Evolutionary conservation across 2,888 invertebrate genomes (phyloP), one percentile per base, ranked within the genome.

Genomic region (Cerceris rybyensis): DNA sequence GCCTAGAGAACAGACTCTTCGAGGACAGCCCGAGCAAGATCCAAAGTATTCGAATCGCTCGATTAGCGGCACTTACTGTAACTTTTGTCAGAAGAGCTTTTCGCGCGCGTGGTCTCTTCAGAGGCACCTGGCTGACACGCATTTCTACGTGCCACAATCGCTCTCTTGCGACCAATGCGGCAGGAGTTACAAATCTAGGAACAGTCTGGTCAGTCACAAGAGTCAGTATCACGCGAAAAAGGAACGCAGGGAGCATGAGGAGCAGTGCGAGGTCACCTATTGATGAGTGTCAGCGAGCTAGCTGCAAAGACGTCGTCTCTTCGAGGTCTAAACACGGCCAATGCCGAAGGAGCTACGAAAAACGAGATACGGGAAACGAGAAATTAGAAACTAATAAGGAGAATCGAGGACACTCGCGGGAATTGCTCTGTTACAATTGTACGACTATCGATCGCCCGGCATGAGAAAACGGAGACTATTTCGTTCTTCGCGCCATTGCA

Each of bases 101-200:
- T 93, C 93, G 16, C 91, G 93, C 58, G 92, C 92, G 41, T 93
- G 93, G 93, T 93, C 93, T 55, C 89, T 93, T 9, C 93, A 93
- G 88, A 92, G 93, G 78, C 93, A 93, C 84, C 90, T 93, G 88
- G 91, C 93, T 58, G 93, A 93, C 86, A 93, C 93, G 57, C 93
- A 93, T 85, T 93, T 92, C 86, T 93, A 93, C 88, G 92, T 93
- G 76, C 93, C 93, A 42, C 93, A 93, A 83, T 92, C 93, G 70
- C 87, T 93, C 57, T 91, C 92, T 28, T 93, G 93, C 85, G 93
- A 93, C 78, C 91, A 92, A 64, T 93, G 93, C 87, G 93, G 93
- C 74, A 90, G 93, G 63, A 92, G 91, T 69, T 93, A 93, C 88
- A 92, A 93, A 68, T 93, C 93, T 46, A 90, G 93, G 70, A 93